Evolutionary conservation across 2,797 vertebrate species (phyloP), one percentile per base, ranked within the genome.

Genomic region (Acipenser oxyrinchus): DNA sequence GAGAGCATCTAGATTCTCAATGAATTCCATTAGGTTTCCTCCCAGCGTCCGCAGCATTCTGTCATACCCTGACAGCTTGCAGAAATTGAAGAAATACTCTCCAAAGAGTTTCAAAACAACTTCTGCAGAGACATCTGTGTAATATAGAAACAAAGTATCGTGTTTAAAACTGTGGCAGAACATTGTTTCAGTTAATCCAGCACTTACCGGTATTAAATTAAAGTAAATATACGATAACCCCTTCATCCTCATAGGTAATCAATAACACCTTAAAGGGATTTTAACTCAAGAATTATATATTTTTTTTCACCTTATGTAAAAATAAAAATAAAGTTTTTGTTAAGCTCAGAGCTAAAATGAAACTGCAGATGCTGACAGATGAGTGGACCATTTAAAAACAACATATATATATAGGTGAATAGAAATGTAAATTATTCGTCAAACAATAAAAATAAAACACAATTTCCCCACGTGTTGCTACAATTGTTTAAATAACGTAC

Each of bases 41-140:
- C 89, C 90, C 62, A 93, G 81, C 0, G 89, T 91, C 52, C 82
- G 71, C 63, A 94, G 75, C 91, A 93, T 93, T 68, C 81, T 71
- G 77, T 93, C 90, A 1, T 92, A 93, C 18, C 90, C 92, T 1
- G 90, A 88, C 73, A 83, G 75, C 81, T 92, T 93, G 69, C 91
- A 93, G 77, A 93, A 93, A 10, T 69, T 77, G 71, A 93, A 93
- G 81, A 93, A 93, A 70, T 91, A 79, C 66, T 86, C 82, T 37
- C 92, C 92, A 55, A 93, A 93, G 9, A 92, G 83, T 71, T 91
- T 91, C 11, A 92, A 77, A 4, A 92, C 78, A 10, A 72, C 76
- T 49, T 91, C 89, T 12, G 84, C 74, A 51, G 84, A 79, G 53
- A 88, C 48, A 51, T 79, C 87, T 90, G 67, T 49, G 55, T 53